Percentiles rank a stretch among this genome's conserved stretches.
phyloP scores from a whole-genome alignment of 1,140 invertebrate species.

The Helicoverpa zea region DNA sequence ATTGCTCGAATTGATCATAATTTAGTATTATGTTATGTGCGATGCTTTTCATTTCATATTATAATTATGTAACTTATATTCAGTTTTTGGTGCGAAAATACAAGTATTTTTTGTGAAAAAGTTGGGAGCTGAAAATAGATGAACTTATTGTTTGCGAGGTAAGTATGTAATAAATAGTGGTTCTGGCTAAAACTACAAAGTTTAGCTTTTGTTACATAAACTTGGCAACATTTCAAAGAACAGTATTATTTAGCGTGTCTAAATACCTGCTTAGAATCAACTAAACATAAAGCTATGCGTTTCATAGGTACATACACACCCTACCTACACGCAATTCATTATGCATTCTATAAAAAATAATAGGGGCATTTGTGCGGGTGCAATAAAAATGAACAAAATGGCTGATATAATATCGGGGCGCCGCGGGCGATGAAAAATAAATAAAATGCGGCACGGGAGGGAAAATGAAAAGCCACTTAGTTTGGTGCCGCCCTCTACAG shows the following conservation, averaged over 20 bases:
- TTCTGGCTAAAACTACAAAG: too few relatives aligned
- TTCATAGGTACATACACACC: slow-evolving; percentile 11
- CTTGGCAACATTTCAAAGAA: too few relatives aligned
- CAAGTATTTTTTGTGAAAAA: too few relatives aligned
- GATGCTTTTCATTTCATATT: too few relatives aligned
- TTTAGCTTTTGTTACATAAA: too few relatives aligned
- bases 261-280: neutral
- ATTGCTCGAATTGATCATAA: neutral
- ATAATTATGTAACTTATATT: too few relatives aligned
- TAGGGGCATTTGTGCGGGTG: slow-evolving; percentile 72
- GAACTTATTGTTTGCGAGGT: neutral
- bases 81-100: too few relatives aligned
- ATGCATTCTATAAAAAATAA: slow-evolving; percentile 70
- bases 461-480: slow-evolving; percentile 74
- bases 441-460: slow-evolving; percentile 67
- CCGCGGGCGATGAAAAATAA: slow-evolving; percentile 81
- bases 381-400: slow-evolving; percentile 81
- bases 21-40: too few relatives aligned
- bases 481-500: slow-evolving; percentile 41
- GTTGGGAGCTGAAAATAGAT: too few relatives aligned
- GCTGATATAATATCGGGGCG: slow-evolving; percentile 75
- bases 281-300: neutral
- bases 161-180: too few relatives aligned
- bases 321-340: slow-evolving; percentile 52
- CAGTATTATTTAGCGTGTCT: neutral